phyloP scores from a whole-genome alignment of 2,888 invertebrate genomes.

The Hypomecis atomaria region DNA sequence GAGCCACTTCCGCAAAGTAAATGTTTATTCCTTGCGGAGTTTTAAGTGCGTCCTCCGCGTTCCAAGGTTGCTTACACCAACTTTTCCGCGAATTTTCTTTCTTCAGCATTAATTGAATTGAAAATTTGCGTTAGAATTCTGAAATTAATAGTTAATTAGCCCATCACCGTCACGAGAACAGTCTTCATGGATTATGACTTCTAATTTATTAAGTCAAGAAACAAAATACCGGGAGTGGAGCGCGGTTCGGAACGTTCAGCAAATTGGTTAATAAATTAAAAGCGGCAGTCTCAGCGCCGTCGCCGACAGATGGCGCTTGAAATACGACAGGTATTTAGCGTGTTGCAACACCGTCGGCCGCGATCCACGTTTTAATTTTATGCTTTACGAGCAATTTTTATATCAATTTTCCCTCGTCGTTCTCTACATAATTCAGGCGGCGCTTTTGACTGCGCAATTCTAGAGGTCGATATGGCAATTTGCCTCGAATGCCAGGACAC shows the following conservation, averaged over 20 bases:
- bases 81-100: conserved; percentile 30
- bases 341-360: conserved; percentile 79
- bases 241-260: conserved; percentile 76
- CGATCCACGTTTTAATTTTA: conserved; percentile 81
- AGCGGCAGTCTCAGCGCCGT: conserved; percentile 80
- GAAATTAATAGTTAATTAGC: conserved; percentile 56
- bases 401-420: conserved; percentile 76
- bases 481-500: conserved; percentile 56
- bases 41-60: conserved; percentile 40
- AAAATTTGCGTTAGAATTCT: conserved; percentile 43
- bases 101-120: conserved; percentile 40
- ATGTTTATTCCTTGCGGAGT: conserved; percentile 44
- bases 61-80: conserved; percentile 29
- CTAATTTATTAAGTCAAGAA: conserved; percentile 80
- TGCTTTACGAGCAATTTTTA: conserved; percentile 82
- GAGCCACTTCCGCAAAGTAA: conserved; percentile 45
- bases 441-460: conserved; percentile 62
- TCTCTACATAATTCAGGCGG: conserved; percentile 69
- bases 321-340: conserved; percentile 84
- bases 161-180: conserved; percentile 60
- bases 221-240: conserved; percentile 72
- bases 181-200: conserved; percentile 73
- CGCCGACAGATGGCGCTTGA: conserved; percentile 81
- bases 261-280: conserved; percentile 84
- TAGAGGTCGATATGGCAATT: conserved; percentile 67